Base-by-base conservation (phyloP, 1,140 invertebrate species). In the Orius insidiosus region DNA sequence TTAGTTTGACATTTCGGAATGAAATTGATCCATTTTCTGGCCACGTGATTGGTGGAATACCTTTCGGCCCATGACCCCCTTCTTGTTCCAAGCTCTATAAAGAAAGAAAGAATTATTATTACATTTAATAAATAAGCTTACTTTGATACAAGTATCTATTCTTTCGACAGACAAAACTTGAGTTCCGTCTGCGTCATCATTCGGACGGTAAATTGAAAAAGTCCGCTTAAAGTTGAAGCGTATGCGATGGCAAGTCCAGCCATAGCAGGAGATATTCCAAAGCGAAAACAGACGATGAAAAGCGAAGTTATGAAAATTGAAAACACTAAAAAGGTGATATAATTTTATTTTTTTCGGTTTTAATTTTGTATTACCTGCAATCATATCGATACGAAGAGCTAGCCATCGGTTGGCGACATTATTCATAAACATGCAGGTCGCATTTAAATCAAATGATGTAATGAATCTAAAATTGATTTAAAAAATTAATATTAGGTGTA, bases 231-330 rank as follows among this genome's bases (percentile, higher is more conserved):
- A 60, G 76, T 74, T 1, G 72, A 63, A 15, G 75, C 66, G 54
- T 78, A 80, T 2, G 74, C 65, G 49, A 83, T 57, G 0, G 78
- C 77, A 32, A 83, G 62, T 8, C 79, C 80, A 24, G 75, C 75
- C 47, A 76, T 61, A 0, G 76, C 71, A 7, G 78, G 68, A 9
- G 64, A 57, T 32, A 74, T 62, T 31, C 66, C 54, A 33, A 66
- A 67, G 50, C 68, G 70, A 7, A 77, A 62, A 0, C 68, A 53
- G 5, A 81, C 62, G 5, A 75, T 65, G 1, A 80, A 59, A 6
- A 73, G 54, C 2, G 69, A 68, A 6, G 72, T 72, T 8, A 66
- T 59, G 8, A 66, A 59, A 5, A 66, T 68, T 0, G 72, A 62
- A n/a, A 55, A 52, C 9, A 71, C 69, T 53, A 63, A 52, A 54